Evolutionary conservation across 2,888 invertebrate genomes (phyloP), one percentile per base, ranked within the genome.

Genomic region (Caenorhabditis sp.): DNA sequence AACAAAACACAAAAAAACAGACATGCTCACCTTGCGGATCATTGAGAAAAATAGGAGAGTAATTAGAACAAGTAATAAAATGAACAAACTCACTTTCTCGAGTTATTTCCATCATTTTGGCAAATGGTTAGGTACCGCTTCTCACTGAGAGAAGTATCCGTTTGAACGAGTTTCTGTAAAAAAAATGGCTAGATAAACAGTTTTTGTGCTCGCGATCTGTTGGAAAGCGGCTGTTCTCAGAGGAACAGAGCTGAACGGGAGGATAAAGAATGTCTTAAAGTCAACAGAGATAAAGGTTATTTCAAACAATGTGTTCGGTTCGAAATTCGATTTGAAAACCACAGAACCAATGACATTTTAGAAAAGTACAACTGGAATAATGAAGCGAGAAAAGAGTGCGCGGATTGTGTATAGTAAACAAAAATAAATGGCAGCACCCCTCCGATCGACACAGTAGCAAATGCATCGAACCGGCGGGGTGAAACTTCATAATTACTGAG

Each of bases 401-500:
- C 32, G 50, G n/a, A 51, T 67, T 56, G 56, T 65, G 60, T 65
- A 67, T 44, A 69, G 62, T 69, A 72, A 71, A 80, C 79, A 80
- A 80, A 72, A 72, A 72, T 80, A 80, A 58, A 72, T 69, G 70
- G 78, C 60, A 80, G 58, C 40, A 20, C 8, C 32, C 18, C 47
- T 47, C 47, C 47, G 47, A 18, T 47, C 18, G 35, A 55, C 55
- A n/a, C n/a, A 61, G 71, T 62, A 64, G 64, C 32, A 68, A 71
- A 70, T 70, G 76, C 67, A 74, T 62, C 51, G 70, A 79, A 79
- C 60, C 51, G 69, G 61, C 60, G 60, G 68, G 71, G 67, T 61
- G 76, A 77, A 82, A 82, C 77, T 82, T 82, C 67, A 72, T 82
- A 82, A 82, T 82, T 82, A 82, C 77, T 78, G 82, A 71, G 82